Evolutionary conservation across 2,797 vertebrate species (phyloP), one percentile per base, ranked within the genome.

Genomic region (Petrocephalus sullivani): DNA sequence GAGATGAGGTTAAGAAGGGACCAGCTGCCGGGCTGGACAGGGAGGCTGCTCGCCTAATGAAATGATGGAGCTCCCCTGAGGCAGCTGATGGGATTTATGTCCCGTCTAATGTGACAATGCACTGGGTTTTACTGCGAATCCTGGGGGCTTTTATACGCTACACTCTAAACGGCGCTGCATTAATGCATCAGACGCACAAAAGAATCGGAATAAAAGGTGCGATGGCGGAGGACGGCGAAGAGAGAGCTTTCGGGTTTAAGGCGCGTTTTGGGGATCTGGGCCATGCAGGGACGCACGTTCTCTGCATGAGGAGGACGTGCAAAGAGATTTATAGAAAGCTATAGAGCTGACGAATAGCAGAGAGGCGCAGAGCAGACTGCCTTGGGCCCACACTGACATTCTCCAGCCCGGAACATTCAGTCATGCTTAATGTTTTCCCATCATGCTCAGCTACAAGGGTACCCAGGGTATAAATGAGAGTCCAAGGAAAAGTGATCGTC

Each of bases 41-140:
- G 19, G 58, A 93, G 88, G 93, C 60, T 89, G 88, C 83, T 46
- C 89, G 61, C 91, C 91, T 95, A 95, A 95, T 95, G 92, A 92
- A 94, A 95, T 95, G 92, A 94, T 92, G 91, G 46, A 88, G 67
- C 21, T 88, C 84, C 82, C 89, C 57, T 4, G 56, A 60, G 84
- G 89, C 84, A n/a, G 53, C n/a, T 5, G n/a, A 12, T 5, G 58
- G 89, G 87, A 89, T 89, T 88, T 89, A 89, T 89, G 85, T 87
- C 89, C 87, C 56, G 19, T 81, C 85, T 86, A 87, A 86, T 23
- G 89, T 89, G 87, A 88, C 89, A 88, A 89, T 88, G 23, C 60
- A 57, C 56, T 21, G 83, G 14, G 71, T 88, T 86, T 89, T 89
- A 89, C 85, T 89, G 83, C 87, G n/a, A 33, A 14, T 67, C 89